These are phyloP conservation scores for Pseudomyrmex concolor DNA, from an alignment of 1,140 invertebrate species.

Conservation along the genomic window DNA sequence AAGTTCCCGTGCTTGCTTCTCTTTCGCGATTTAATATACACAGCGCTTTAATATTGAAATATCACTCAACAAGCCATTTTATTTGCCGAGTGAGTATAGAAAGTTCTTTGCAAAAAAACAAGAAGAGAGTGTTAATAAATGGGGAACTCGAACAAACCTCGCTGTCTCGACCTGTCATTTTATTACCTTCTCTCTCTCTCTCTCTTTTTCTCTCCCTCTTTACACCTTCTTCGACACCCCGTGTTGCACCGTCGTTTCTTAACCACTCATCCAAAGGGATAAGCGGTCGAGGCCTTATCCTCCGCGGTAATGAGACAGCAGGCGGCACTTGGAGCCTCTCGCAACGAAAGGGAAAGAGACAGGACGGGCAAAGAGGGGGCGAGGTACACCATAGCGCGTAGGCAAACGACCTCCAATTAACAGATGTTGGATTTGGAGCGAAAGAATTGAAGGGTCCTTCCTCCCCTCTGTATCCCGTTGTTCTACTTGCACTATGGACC, in stretches of 20 bases:
- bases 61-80: conserved; percentile 34
- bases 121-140: conserved; percentile 18
- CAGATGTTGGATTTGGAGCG: conserved; percentile 81
- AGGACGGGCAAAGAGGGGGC: conserved; percentile 36
- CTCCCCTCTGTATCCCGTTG: conserved; percentile 51
- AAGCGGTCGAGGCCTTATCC: conserved; percentile 60
- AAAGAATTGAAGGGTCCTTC: conserved; percentile 81
- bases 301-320: conserved; percentile 54
- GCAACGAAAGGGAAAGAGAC: conserved; percentile 26
- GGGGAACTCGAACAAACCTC: neutral
- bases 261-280: conserved; percentile 59
- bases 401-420: conserved; percentile 82
- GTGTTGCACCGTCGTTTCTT: conserved; percentile 29
- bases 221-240: neutral
- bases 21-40: conserved; percentile 20
- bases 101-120: conserved; percentile 1
- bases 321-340: conserved; percentile 53
- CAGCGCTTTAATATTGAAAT: conserved; percentile 20
- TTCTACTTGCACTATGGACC: conserved; percentile 42
- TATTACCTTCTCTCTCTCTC: neutral
- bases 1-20: neutral
- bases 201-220: neutral
- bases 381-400: conserved; percentile 65
- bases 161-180: conserved; percentile 32
- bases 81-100: conserved; percentile 10